Percentiles rank a stretch among this genome's conserved stretches.
phyloP scores from a whole-genome alignment of 1,140 invertebrate genomes.

The Diorhabda carinulata region DNA sequence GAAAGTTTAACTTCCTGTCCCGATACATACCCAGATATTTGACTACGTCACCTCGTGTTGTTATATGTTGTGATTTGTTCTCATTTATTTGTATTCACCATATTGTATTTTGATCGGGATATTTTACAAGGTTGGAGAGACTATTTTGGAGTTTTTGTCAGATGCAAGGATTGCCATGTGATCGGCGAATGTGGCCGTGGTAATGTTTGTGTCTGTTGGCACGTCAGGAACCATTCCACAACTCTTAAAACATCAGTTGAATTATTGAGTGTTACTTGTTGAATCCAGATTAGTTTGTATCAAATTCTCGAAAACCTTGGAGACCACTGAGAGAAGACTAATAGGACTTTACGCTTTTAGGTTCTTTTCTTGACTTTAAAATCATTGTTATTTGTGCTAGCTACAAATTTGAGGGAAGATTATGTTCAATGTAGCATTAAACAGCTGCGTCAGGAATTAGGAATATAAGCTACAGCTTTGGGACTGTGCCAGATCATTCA shows the following conservation, averaged over 20 bases:
- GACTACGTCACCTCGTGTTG: too few relatives aligned
- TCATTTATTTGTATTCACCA: too few relatives aligned
- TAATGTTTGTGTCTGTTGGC: neutral
- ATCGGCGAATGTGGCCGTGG: neutral
- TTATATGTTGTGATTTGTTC: too few relatives aligned
- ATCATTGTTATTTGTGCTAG: neutral
- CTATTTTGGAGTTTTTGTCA: neutral
- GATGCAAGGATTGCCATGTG: neutral
- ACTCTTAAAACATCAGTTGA: neutral
- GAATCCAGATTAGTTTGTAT: neutral
- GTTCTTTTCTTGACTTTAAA: neutral
- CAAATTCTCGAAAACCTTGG: neutral
- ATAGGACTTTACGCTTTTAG: neutral
- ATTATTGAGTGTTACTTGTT: neutral
- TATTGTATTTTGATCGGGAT: too few relatives aligned
- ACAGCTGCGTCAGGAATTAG: too few relatives aligned
- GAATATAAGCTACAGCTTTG: too few relatives aligned
- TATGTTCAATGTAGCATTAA: too few relatives aligned
- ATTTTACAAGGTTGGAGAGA: neutral
- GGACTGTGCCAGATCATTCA: too few relatives aligned
- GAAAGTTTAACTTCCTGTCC: too few relatives aligned
- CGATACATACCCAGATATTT: too few relatives aligned
- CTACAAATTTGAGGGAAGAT: too few relatives aligned
- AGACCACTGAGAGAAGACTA: neutral
- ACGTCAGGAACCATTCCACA: neutral